These are phyloP conservation scores for Odontamblyopus lacepedii DNA, from an alignment of 2,797 vertebrate genomes.

Conservation along the genomic window DNA sequence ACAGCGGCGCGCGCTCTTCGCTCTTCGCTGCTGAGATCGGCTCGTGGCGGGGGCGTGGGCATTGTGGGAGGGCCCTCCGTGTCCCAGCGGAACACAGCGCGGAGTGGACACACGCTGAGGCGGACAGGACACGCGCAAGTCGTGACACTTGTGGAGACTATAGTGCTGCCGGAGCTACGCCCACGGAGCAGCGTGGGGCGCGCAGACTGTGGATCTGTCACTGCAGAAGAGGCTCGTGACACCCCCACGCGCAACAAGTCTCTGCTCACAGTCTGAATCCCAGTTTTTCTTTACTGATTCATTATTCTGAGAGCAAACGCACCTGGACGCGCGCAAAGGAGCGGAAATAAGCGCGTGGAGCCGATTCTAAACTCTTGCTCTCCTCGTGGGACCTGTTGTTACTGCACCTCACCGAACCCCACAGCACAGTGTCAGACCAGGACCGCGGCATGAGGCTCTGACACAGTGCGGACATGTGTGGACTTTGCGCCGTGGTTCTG, in stretches of 20 bases:
- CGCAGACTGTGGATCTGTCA: constrained; percentile 46
- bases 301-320: constrained; percentile 2
- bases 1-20: constrained; percentile 39
- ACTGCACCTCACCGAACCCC: not conserved
- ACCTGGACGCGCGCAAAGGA: constrained; percentile 34
- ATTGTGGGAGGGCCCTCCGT: constrained; percentile 36
- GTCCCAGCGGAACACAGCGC: constrained; percentile 3
- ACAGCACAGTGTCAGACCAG: not conserved
- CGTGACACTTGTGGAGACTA: constrained; percentile 58
- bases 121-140: constrained; percentile 35
- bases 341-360: constrained; percentile 13
- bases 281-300: not conserved
- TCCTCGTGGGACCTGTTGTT: constrained; percentile 2
- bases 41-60: constrained; percentile 44
- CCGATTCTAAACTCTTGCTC: not conserved
- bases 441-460: not conserved
- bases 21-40: not conserved
- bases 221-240: constrained; percentile 48
- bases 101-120: constrained; percentile 16
- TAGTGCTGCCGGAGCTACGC: constrained; percentile 40
- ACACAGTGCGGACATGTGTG: not conserved
- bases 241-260: constrained; percentile 30
- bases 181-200: constrained; percentile 49
- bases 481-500: not conserved
- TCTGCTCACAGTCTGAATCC: not conserved